Evolutionary conservation across 1,140 invertebrate species (phyloP).

Genomic region (Acromyrmex echinatior): DNA sequence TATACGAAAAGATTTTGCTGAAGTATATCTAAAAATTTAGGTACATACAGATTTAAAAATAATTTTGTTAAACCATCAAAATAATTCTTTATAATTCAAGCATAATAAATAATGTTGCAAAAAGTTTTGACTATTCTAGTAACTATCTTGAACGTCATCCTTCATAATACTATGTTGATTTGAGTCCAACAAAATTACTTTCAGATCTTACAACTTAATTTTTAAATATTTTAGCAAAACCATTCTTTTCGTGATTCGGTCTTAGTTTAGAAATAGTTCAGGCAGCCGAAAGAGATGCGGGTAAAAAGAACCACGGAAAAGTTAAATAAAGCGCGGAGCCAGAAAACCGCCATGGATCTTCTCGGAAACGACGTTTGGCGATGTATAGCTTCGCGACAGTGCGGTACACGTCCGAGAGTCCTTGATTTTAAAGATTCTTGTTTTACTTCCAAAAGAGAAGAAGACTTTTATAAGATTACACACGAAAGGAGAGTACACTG

Average conservation of each 20-base stretch:
- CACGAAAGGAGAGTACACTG: not conserved
- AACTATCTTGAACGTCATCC: too few relatives aligned
- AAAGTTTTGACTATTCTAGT: too few relatives aligned
- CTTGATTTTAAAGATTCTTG: conserved; percentile 30
- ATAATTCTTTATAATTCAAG: too few relatives aligned
- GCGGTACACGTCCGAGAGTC: not conserved
- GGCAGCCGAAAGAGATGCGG: conserved; percentile 3
- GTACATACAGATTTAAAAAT: too few relatives aligned
- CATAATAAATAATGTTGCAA: too few relatives aligned
- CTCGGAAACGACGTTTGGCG: not conserved
- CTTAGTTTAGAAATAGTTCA: not conserved
- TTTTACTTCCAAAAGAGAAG: conserved; percentile 34
- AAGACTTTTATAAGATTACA: conserved; percentile 48
- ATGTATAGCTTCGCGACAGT: not conserved
- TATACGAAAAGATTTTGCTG: not conserved
- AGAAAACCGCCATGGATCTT: conserved; percentile 18
- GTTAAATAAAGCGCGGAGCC: conserved; percentile 21
- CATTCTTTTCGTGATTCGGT: not conserved
- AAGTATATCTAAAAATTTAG: too few relatives aligned
- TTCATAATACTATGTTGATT: too few relatives aligned
- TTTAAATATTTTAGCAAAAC: too few relatives aligned
- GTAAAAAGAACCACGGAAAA: conserved; percentile 22
- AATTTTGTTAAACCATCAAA: too few relatives aligned
- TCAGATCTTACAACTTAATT: too few relatives aligned
- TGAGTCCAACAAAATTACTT: too few relatives aligned